Percentiles rank a stretch among this genome's conserved stretches.
Evolutionary conservation across 1,140 invertebrate genomes (phyloP).

Genomic region (Drosophila grimshawi): DNA sequence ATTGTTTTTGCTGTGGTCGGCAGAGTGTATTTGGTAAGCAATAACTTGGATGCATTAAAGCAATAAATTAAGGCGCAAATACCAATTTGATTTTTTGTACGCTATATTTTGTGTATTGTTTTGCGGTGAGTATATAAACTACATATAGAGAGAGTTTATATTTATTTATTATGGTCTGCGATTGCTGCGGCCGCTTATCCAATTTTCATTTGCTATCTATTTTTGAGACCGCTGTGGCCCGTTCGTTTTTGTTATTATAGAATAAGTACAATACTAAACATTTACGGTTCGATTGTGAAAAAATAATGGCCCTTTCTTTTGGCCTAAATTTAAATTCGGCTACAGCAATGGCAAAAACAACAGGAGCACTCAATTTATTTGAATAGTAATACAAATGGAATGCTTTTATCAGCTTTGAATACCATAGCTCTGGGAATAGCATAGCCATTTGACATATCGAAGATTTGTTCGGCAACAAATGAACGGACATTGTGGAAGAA

Average conservation of each 20-base stretch:
- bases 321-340: conserved; percentile 9
- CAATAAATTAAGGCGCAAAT: conserved; percentile 46
- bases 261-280: conserved; percentile 37
- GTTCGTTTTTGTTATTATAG: conserved; percentile 14
- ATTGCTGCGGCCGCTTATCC: neutral
- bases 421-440: neutral
- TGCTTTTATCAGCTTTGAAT: neutral
- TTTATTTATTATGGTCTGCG: conserved; percentile 4
- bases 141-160: neutral
- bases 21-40: conserved; percentile 33
- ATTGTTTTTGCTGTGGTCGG: conserved; percentile 15
- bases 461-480: neutral
- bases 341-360: conserved; percentile 7
- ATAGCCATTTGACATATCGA: neutral
- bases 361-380: neutral
- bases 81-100: conserved; percentile 42
- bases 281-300: conserved; percentile 33
- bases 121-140: conserved; percentile 48
- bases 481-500: no score
- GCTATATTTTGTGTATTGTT: conserved; percentile 37
- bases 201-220: conserved; percentile 49
- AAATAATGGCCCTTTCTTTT: conserved; percentile 41
- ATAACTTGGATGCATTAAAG: conserved; percentile 36
- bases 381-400: conserved; percentile 14
- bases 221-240: conserved; percentile 27